Conservation (phyloP, 2,797 vertebrate genomes). For the Lepilemur ruficaudatus region DNA sequence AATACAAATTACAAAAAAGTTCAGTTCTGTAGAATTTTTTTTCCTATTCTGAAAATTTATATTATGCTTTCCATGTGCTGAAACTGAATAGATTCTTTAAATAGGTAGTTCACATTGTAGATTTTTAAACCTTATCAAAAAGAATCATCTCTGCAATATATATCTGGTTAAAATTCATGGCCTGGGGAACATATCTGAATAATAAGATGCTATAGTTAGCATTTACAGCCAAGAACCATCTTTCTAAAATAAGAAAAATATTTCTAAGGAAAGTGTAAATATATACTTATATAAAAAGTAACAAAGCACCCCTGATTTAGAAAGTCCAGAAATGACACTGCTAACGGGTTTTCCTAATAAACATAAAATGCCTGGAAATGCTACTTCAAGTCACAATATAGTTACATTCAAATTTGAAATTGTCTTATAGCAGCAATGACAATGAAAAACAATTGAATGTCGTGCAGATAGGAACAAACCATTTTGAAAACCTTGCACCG, state of each 20-base stretch:
- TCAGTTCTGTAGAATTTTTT: background rate
- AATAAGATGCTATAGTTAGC: background rate
- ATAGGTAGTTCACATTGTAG: background rate
- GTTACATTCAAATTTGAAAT: conserved; percentile 45
- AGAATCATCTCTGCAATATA: background rate
- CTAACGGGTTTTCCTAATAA: conserved; percentile 33
- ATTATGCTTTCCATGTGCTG: background rate
- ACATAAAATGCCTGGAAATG: conserved; percentile 26
- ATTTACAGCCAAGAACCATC: background rate
- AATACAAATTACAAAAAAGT: background rate
- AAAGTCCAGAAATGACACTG: conserved; percentile 18
- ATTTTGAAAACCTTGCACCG: background rate
- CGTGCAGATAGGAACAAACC: background rate
- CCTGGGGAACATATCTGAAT: background rate
- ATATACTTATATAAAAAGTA: background rate
- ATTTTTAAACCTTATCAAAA: background rate
- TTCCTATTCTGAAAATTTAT: background rate
- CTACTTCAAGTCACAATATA: background rate
- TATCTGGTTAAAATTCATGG: background rate
- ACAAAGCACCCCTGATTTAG: conserved; percentile 7
- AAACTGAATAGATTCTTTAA: conserved; percentile 13
- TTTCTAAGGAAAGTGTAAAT: conserved; percentile 17
- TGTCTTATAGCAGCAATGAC: conserved; percentile 64
- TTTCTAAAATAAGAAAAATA: conserved; percentile 22
- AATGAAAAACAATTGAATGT: conserved; percentile 56